A percentile compares a stretch with the other conserved stretches of the same genome.
These are phyloP conservation scores for Rafetus swinhoei DNA, from an alignment of 2,113 vertebrate genomes.

Conservation along the genomic window DNA sequence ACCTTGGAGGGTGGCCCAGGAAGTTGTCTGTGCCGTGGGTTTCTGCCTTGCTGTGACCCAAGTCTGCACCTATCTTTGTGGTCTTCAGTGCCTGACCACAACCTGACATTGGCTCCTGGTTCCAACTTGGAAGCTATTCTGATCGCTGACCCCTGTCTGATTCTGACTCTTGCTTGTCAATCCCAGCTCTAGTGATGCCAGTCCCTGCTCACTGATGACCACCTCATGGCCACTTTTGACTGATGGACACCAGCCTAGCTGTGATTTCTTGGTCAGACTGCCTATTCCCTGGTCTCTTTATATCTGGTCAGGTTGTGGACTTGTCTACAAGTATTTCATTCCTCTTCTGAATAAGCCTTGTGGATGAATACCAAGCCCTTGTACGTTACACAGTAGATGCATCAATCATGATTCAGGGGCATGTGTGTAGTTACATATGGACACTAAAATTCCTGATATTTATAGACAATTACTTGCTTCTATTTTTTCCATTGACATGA, in stretches of 20 bases:
- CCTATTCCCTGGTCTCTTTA: neutral
- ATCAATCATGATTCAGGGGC: neutral
- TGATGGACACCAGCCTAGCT: neutral
- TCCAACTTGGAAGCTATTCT: neutral
- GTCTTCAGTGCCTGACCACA: neutral
- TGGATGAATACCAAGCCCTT: neutral
- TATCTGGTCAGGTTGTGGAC: neutral
- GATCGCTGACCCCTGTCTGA: neutral
- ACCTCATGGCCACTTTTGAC: neutral
- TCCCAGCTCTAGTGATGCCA: neutral
- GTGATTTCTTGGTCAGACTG: neutral
- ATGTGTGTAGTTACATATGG: neutral
- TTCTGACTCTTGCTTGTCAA: neutral
- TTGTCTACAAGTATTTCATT: neutral
- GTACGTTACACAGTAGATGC: neutral
- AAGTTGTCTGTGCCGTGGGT: neutral
- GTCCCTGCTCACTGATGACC: neutral
- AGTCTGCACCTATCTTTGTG: neutral
- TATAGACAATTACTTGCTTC: neutral
- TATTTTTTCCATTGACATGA: neutral
- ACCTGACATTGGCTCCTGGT: neutral
- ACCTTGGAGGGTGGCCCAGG: neutral
- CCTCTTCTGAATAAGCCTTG: neutral
- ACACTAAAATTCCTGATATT: neutral
- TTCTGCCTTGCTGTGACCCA: neutral